Conservation (phyloP, 2,797 vertebrate species). For the Cryptoprocta ferox region DNA sequence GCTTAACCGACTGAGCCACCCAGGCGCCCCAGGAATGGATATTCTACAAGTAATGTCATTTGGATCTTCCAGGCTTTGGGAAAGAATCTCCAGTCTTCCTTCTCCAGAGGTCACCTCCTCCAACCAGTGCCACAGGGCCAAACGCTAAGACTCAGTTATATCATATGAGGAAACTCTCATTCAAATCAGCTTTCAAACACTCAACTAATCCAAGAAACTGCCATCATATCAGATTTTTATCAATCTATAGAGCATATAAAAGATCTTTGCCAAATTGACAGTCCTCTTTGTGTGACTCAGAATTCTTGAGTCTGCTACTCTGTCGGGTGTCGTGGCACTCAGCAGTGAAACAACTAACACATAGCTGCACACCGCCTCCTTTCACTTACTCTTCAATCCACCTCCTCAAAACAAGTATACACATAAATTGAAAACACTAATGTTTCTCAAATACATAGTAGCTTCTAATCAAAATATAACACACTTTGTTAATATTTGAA, state of each 20-base stretch:
- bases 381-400: neutral
- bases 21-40: neutral
- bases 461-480: neutral
- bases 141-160: neutral
- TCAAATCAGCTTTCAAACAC: neutral
- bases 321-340: neutral
- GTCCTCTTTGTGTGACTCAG: neutral
- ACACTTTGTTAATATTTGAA: neutral
- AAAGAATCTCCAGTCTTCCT: neutral
- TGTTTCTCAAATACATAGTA: neutral
- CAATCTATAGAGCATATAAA: neutral
- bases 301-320: neutral
- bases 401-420: neutral
- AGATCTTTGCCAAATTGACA: neutral
- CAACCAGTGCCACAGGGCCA: neutral
- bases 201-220: neutral
- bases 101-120: neutral
- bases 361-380: neutral
- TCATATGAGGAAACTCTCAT: neutral
- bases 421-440: neutral
- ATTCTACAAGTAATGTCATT: neutral
- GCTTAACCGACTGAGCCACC: no score
- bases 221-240: neutral
- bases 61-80: neutral
- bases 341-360: neutral